Evolutionary conservation across 2,113 vertebrate genomes (phyloP), one percentile per base, ranked within the genome.

Genomic region (Pedetes capensis): DNA sequence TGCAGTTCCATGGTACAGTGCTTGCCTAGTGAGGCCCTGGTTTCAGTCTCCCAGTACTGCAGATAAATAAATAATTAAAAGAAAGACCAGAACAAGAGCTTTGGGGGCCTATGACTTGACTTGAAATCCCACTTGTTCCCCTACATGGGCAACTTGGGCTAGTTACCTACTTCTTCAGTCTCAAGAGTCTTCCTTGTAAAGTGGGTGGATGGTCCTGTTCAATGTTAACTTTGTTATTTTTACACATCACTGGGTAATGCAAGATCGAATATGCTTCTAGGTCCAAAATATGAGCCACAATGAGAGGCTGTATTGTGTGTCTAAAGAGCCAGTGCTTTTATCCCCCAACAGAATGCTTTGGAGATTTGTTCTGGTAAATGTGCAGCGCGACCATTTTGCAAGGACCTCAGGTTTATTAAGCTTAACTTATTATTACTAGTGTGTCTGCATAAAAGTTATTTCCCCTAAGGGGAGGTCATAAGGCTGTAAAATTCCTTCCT

Each of bases 161-260:
- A 49, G 29, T 69, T 83, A 88, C 4, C 42, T 93, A 68, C 55
- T 69, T 94, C 4, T 57, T 71, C 12, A 71, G 34, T 27, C 51
- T 81, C 44, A 53, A 83, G 8, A 85, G 76, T 37, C 29, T 88
- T 61, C 22, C 42, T 66, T 78, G 25, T 61, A 66, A 68, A 81
- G 22, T 76, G 2, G 42, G 72, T 18, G 63, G 13, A 57, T 72
- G n/a, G 55, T 32, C 74, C 22, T 68, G 23, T 53, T 61, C 63
- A 95, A 51, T 47, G 29, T 86, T 91, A 83, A 64, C 6, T 64
- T 42, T 85, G n/a, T 32, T 64, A 20, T 74, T 93, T 94, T 93
- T 83, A 68, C 10, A 90, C 82, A 49, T 87, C n/a, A 87, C 72
- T 27, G 82, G n/a, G n/a, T n/a, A n/a, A n/a, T 82, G 59, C 25